Base-by-base conservation (phyloP, 2,113 vertebrate species). In the Caranx ignobilis region DNA sequence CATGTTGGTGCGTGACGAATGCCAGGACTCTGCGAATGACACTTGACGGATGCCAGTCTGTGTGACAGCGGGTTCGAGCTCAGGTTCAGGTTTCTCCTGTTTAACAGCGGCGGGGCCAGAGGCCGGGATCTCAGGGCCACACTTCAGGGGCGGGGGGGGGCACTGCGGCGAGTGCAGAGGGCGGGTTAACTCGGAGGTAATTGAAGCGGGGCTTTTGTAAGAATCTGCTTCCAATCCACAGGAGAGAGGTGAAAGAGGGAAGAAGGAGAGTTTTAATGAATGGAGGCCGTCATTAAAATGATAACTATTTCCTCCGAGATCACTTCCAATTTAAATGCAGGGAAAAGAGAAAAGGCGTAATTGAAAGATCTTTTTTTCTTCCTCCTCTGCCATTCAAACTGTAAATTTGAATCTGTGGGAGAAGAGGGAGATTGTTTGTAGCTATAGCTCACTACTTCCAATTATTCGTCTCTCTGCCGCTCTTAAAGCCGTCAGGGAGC, bases 291-390 rank as follows among this genome's bases (percentile, higher is more conserved):
- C 93, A 92, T 95, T 95, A 95, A 93, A 94, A 94, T 91, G 90
- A 93, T 93, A 94, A 93, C 92, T 90, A 90, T 94, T 94, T 94
- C 94, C 94, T 93, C 87, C 3, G 94, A 95, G 94, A 94, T 93
- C 92, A 90, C 78, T 88, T 92, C 91, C 93, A 93, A 94, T 94
- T 94, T 94, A 93, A 95, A 94, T 92, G 91, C 68, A 59, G 72
- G 76, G 59, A 75, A 75, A 72, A 83, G 79, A 89, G 76, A 81
- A 91, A 90, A 89, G 81, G 74, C 71, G 52, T 93, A 93, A 94
- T 93, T 94, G 91, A 95, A 94, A 93, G 91, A 93, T 94, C 88
- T 88, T 92, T 90, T 83, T 75, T 79, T 60, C 13, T 57, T 85
- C 71, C 71, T 59, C 56, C 88, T 77, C 93, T 94, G 93, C 90